Evolutionary conservation across 2,888 invertebrate genomes (phyloP), one percentile per base, ranked within the genome.

Genomic region (Amphimallon solstitiale): DNA sequence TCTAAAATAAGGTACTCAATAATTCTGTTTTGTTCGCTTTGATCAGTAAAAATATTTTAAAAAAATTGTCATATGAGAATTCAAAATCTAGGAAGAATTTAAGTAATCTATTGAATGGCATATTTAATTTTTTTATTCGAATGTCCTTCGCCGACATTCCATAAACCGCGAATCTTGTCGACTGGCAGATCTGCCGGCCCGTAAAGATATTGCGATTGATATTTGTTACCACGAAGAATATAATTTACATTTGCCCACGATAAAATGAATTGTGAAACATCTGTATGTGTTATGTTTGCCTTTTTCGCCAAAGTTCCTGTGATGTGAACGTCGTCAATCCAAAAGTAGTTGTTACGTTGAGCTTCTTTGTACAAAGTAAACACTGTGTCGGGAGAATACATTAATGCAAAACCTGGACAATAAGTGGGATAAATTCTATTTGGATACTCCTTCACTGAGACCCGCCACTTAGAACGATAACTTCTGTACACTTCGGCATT

Each of bases 401-500:
- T 78, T 61, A 89, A 83, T 5, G 84, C 85, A 84, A 86, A 87
- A 5, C 93, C 93, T 19, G 89, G 87, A 81, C 93, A 94, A 77
- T 93, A 93, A 1, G 86, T 83, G 34, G 93, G 93, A 82, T 92
- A 94, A 74, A 83, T 86, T 48, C 82, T 81, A 0, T 81, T 82
- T 0, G 86, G 80, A 79, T 89, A 93, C 77, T 93, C 92, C 0
- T 82, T 83, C 9, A 86, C 85, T 2, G 90, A 86, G 6, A 93
- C 92, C 56, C 88, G 86, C 93, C 93, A 94, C 80, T 93, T 93
- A 0, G 91, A 91, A 48, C 88, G 84, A 76, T 85, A 87, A 5
- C 86, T 85, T 66, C 92, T 84, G 72, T 87, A 87, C 0, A 87
- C 89, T 15, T 76, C 75, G 0, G 87, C 84, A 63, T 82, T 77